Conservation (phyloP, 2,113 vertebrate species). For the Rhinogobius similis region DNA sequence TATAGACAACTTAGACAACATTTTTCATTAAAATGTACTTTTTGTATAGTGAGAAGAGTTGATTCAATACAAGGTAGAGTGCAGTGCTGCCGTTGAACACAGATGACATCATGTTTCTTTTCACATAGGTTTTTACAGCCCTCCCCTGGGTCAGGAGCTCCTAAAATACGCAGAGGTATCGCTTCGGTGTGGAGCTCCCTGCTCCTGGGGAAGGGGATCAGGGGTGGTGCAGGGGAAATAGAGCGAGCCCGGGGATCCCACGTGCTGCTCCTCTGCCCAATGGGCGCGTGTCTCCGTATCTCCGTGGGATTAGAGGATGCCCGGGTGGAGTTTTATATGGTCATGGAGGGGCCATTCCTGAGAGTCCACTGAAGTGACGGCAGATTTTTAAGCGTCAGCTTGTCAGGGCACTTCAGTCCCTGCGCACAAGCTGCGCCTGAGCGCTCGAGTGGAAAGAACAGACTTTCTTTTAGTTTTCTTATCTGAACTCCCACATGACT, state of each 20-base stretch:
- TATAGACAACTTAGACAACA: too few species aligned
- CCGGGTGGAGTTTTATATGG: conserved; percentile 76
- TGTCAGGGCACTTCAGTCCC: conserved; percentile 31
- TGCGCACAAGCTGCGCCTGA: conserved; percentile 11
- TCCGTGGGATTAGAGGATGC: conserved; percentile 60
- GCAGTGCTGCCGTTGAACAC: conserved; percentile 16
- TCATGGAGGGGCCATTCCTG: conserved; percentile 82
- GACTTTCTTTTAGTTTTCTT: background rate
- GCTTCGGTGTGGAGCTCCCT: conserved; percentile 43
- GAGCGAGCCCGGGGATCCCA: background rate
- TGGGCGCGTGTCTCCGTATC: conserved; percentile 62
- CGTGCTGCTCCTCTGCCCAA: conserved; percentile 54
- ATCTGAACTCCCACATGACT: background rate
- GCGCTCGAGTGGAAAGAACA: conserved; percentile 19
- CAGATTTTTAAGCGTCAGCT: conserved; percentile 66
- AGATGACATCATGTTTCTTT: conserved; percentile 32
- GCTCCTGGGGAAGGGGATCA: conserved; percentile 7
- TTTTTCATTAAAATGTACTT: too few species aligned
- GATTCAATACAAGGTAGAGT: too few species aligned
- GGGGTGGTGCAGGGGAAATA: conserved; percentile 6
- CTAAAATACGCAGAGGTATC: conserved; percentile 80
- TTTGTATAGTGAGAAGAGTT: too few species aligned
- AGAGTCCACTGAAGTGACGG: conserved; percentile 83
- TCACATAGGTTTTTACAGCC: conserved; percentile 38
- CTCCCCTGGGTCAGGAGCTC: conserved; percentile 52